phyloP scores from a whole-genome alignment of 2,113 vertebrate genomes.

The Coregonus clupeaformis region DNA sequence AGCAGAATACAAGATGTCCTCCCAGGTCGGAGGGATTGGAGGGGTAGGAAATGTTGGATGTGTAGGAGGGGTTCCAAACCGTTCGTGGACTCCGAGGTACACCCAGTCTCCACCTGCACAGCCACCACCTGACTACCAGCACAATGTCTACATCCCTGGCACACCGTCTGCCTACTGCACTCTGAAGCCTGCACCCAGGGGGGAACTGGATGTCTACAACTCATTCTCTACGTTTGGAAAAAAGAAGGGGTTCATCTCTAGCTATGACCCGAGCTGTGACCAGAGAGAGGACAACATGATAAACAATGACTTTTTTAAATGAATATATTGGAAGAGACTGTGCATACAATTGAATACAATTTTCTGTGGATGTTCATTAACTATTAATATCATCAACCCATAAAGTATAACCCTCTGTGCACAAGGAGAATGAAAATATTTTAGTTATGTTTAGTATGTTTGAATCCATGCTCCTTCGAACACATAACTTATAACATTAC shows the following conservation, averaged over 20 bases:
- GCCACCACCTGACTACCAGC: slow-evolving; percentile 80
- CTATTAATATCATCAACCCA: neutral
- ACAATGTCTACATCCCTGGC: slow-evolving; percentile 86
- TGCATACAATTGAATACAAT: neutral
- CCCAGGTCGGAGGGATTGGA: slow-evolving; percentile 49
- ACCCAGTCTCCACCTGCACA: slow-evolving; percentile 65
- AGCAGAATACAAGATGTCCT: slow-evolving; percentile 78
- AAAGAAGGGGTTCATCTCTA: slow-evolving; percentile 80
- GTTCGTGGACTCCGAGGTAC: slow-evolving; percentile 78
- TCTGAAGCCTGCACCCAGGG: slow-evolving; percentile 71
- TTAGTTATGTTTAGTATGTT: neutral
- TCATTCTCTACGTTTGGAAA: slow-evolving; percentile 91
- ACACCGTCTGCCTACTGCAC: slow-evolving; percentile 74
- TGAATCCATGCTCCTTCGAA: neutral
- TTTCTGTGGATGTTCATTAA: neutral
- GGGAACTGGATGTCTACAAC: slow-evolving; percentile 79
- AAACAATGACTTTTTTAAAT: slow-evolving; percentile 73
- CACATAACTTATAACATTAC: neutral
- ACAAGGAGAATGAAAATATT: neutral
- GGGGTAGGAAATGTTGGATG: too few species aligned
- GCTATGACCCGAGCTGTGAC: slow-evolving; percentile 70
- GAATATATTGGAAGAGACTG: slow-evolving; percentile 17
- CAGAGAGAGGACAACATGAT: slow-evolving; percentile 72
- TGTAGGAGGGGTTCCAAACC: slow-evolving; percentile 46
- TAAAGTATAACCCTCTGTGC: neutral